Percentiles rank a stretch among this genome's conserved stretches.
phyloP scores from a whole-genome alignment of 1,140 invertebrate species.

The Achroia grisella region DNA sequence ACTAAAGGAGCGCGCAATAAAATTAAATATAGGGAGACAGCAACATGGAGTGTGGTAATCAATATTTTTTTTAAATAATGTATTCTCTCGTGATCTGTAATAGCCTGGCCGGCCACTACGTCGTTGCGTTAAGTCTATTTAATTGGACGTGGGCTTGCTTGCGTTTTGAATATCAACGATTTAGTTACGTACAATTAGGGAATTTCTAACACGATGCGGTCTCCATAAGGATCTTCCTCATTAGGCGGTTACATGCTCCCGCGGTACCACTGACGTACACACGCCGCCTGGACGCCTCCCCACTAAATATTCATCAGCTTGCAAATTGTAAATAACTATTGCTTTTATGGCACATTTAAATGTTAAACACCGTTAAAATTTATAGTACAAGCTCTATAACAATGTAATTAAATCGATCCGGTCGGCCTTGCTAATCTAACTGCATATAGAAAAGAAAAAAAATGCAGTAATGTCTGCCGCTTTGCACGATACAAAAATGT shows the following conservation, averaged over 20 bases:
- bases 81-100: too few relatives aligned
- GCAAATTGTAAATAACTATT: conserved; percentile 44
- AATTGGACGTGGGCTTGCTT: conserved; percentile 34
- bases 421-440: conserved; percentile 26
- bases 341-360: conserved; percentile 42
- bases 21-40: too few relatives aligned
- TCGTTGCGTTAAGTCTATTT: conserved; percentile 22
- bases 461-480: conserved; percentile 10
- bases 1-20: neutral
- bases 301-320: conserved; percentile 54
- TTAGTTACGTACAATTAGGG: conserved; percentile 50
- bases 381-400: conserved; percentile 30
- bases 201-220: conserved; percentile 46
- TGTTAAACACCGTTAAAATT: conserved; percentile 38
- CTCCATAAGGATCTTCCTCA: conserved; percentile 50
- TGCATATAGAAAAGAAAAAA: conserved; percentile 22
- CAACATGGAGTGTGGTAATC: too few relatives aligned
- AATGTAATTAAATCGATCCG: conserved; percentile 47
- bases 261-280: conserved; percentile 14
- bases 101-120: conserved; percentile 1
- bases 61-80: too few relatives aligned
- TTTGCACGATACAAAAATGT: conserved; percentile 36
- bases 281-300: conserved; percentile 23
- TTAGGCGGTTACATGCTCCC: conserved; percentile 43
- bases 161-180: conserved; percentile 44